Evolutionary conservation across 1,140 invertebrate genomes (phyloP).

Genomic region (Cepaea nemoralis): DNA sequence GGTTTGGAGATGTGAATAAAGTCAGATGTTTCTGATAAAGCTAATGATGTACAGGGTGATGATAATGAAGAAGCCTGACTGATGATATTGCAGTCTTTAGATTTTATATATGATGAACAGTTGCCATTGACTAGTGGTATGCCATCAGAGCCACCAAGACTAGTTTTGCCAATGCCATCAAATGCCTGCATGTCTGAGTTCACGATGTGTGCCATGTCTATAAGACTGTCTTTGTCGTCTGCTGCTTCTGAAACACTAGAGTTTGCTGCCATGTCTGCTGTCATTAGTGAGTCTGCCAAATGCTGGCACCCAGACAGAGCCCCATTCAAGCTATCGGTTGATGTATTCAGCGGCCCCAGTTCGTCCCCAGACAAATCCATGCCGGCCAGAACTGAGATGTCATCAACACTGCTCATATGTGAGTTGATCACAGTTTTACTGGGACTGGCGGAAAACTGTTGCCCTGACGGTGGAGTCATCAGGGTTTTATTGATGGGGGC

Average conservation of each 20-base stretch:
- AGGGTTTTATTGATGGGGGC: background rate
- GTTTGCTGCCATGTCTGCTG: background rate
- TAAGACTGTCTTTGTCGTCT: conserved; percentile 1
- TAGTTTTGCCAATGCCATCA: background rate
- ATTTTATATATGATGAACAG: conserved; percentile 20
- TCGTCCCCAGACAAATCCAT: conserved; percentile 21
- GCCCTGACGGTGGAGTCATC: conserved; percentile 26
- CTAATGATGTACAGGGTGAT: background rate
- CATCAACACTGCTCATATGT: background rate
- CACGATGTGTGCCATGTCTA: background rate
- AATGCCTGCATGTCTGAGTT: background rate
- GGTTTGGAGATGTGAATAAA: background rate
- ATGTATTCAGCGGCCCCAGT: conserved; percentile 10
- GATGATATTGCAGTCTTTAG: background rate
- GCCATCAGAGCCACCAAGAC: background rate
- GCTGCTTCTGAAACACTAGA: background rate
- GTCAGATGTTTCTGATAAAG: background rate
- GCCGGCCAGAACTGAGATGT: background rate
- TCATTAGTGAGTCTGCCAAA: background rate
- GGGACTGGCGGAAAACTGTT: conserved; percentile 29
- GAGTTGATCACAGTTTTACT: background rate
- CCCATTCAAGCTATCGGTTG: conserved; percentile 32
- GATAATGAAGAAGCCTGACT: background rate
- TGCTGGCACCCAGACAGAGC: background rate
- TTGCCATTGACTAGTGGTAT: conserved; percentile 26